Percentiles rank a stretch among this genome's conserved stretches.
Evolutionary conservation across 2,888 invertebrate genomes (phyloP).

Genomic region (Seira musarum): DNA sequence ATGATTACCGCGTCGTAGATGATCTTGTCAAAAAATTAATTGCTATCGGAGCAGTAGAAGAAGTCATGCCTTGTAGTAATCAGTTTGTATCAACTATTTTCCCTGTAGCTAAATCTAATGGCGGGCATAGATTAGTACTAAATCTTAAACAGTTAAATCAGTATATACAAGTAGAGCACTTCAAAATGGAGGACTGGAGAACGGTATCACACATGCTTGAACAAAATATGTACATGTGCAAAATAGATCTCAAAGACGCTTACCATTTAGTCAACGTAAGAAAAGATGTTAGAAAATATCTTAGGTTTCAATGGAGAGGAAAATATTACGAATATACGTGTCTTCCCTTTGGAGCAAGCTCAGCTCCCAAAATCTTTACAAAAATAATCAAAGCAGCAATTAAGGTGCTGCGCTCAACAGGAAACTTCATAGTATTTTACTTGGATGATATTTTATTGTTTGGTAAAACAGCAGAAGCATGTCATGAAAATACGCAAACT

Average conservation of each 20-base stretch:
- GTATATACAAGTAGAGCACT: not conserved
- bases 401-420: not conserved
- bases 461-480: not conserved
- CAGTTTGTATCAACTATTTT: not conserved
- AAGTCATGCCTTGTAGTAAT: not conserved
- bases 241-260: slow-evolving; percentile 13
- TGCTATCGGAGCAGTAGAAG: not conserved
- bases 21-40: not conserved
- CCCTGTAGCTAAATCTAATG: not conserved
- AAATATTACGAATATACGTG: not conserved
- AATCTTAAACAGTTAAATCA: slow-evolving; percentile 2
- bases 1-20: not conserved
- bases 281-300: not conserved
- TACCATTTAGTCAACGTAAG: not conserved
- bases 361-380: not conserved
- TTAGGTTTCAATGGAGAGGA: not conserved
- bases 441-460: not conserved
- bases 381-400: not conserved
- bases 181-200: not conserved
- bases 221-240: not conserved
- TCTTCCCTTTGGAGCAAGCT: not conserved
- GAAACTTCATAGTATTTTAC: not conserved
- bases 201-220: not conserved
- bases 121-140: not conserved
- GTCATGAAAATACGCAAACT: no score